Percentiles rank a stretch among this genome's conserved stretches.
phyloP scores from a whole-genome alignment of 2,797 vertebrate genomes.

The Takifugu rubripes region DNA sequence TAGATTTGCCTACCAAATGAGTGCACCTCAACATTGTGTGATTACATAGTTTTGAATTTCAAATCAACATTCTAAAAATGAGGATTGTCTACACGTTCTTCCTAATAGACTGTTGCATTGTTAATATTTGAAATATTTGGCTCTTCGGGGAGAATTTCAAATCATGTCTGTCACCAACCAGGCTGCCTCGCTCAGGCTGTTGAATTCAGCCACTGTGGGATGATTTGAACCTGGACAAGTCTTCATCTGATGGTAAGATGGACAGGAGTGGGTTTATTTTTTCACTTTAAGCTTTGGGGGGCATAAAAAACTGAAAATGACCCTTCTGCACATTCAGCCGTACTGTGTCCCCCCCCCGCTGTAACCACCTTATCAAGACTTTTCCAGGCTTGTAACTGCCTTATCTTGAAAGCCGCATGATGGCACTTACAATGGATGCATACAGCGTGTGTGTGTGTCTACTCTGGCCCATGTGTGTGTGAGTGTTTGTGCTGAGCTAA shows the following conservation, averaged over 20 bases:
- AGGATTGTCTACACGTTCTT: too few relatives aligned
- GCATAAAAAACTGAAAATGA: neutral
- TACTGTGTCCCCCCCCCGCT: slow-evolving; percentile 14
- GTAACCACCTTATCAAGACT: slow-evolving; percentile 35
- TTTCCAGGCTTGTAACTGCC: slow-evolving; percentile 23
- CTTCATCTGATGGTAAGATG: neutral
- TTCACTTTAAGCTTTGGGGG: neutral
- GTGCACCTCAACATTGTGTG: too few relatives aligned
- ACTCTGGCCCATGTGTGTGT: slow-evolving; percentile 16
- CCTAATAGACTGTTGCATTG: too few relatives aligned
- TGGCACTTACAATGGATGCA: slow-evolving; percentile 31
- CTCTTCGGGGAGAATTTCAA: too few relatives aligned
- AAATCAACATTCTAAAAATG: too few relatives aligned
- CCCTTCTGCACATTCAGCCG: neutral
- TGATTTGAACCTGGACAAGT: neutral
- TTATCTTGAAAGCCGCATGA: slow-evolving; percentile 52
- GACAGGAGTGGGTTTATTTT: too few relatives aligned
- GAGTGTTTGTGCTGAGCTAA: slow-evolving; percentile 30
- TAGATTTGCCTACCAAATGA: too few relatives aligned
- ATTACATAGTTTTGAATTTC: too few relatives aligned
- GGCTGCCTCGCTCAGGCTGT: neutral
- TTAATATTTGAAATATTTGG: too few relatives aligned
- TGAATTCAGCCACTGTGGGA: neutral
- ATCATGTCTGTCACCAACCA: neutral
- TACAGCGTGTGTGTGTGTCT: slow-evolving; percentile 17